phyloP scores from a whole-genome alignment of 2,888 invertebrate genomes.

The Andrena trimmerana region DNA sequence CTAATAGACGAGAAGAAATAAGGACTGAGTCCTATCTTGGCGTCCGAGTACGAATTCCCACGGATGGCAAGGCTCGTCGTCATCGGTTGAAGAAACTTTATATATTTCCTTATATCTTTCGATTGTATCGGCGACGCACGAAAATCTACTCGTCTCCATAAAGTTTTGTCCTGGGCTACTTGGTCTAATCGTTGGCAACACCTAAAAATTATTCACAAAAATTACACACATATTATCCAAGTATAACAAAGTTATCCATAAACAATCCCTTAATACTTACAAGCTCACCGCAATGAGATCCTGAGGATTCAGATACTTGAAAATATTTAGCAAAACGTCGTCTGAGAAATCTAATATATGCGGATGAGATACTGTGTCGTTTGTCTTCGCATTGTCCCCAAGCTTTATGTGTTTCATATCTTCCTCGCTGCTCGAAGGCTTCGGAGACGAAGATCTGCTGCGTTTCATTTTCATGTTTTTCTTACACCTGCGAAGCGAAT shows the following conservation, averaged over 20 bases:
- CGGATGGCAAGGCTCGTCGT: conserved; percentile 83
- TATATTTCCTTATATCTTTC: conserved; percentile 83
- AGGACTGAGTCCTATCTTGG: conserved; percentile 82
- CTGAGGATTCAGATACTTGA: conserved; percentile 83
- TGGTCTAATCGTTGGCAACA: conserved; percentile 85
- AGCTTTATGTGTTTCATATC: conserved; percentile 73
- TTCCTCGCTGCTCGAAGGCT: conserved; percentile 77
- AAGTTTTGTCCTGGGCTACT: conserved; percentile 86
- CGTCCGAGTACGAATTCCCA: conserved; percentile 78
- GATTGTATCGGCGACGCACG: conserved; percentile 79
- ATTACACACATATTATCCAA: background rate
- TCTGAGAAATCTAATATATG: conserved; percentile 87
- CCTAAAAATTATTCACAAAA: conserved; percentile 78
- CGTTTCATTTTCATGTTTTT: conserved; percentile 80
- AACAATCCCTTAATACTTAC: conserved; percentile 81
- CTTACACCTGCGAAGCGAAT: conserved; percentile 51
- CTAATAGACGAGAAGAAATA: conserved; percentile 81
- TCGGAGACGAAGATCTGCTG: conserved; percentile 80
- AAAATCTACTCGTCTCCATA: conserved; percentile 86
- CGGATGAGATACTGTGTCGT: conserved; percentile 52
- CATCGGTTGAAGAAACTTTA: conserved; percentile 84
- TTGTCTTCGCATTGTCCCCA: conserved; percentile 57
- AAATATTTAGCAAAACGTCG: conserved; percentile 87
- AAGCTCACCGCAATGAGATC: conserved; percentile 86
- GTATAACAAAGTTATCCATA: conserved; percentile 11